Evolutionary conservation across 2,113 vertebrate genomes (phyloP).

Genomic region (Candoia aspera): DNA sequence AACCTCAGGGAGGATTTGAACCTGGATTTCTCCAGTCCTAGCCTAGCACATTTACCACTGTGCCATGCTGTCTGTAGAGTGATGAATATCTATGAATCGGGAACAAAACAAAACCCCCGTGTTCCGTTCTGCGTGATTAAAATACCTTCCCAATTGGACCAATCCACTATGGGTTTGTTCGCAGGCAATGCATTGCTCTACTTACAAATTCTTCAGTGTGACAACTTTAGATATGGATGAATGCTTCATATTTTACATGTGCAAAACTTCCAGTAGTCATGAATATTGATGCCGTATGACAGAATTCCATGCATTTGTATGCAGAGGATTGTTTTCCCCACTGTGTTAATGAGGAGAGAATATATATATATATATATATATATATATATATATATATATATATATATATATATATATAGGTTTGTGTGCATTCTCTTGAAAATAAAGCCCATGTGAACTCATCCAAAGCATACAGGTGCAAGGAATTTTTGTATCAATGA

Average conservation of each 20-base stretch:
- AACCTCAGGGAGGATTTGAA: too few relatives aligned
- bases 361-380: too few relatives aligned
- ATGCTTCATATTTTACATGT: not conserved
- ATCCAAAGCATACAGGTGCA: conserved; percentile 37
- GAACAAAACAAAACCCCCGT: not conserved
- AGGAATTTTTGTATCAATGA: conserved; percentile 49
- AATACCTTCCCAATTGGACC: not conserved
- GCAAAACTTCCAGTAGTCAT: not conserved
- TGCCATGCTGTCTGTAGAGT: too few relatives aligned
- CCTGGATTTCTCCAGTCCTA: too few relatives aligned
- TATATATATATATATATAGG: too few relatives aligned
- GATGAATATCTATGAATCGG: not conserved
- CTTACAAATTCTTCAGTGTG: not conserved
- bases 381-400: too few relatives aligned
- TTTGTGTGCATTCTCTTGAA: not conserved
- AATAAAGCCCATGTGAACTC: not conserved
- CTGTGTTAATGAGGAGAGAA: not conserved
- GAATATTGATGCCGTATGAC: not conserved
- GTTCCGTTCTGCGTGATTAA: not conserved
- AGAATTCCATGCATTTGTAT: not conserved
- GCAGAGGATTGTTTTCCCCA: not conserved
- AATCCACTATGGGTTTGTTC: not conserved
- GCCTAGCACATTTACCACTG: too few relatives aligned
- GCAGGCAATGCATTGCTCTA: not conserved
- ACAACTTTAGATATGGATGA: not conserved